Percentiles rank a stretch among this genome's conserved stretches.
Conservation (phyloP, 2,797 vertebrate species). For the Psittacula echo region DNA sequence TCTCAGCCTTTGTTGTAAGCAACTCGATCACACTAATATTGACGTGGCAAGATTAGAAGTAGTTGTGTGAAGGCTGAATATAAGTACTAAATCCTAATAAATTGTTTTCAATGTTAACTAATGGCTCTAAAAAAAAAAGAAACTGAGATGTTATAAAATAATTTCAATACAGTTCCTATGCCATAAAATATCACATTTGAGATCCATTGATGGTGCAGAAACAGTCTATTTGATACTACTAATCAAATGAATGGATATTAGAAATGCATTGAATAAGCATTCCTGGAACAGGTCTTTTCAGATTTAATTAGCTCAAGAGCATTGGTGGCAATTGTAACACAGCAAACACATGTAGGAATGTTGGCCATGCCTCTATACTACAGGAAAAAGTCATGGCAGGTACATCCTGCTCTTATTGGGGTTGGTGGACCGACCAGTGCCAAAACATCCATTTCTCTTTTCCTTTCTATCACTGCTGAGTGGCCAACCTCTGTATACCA, state of each 20-base stretch:
- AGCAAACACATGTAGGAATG: fast-evolving
- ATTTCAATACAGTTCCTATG: neutral
- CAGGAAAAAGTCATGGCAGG: neutral
- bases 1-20: neutral
- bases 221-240: neutral
- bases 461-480: neutral
- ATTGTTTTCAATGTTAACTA: neutral
- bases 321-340: neutral
- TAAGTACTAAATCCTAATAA: neutral
- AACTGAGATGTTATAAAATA: neutral
- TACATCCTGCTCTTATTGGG: neutral
- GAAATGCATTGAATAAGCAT: neutral
- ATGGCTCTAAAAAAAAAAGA: neutral
- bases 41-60: neutral
- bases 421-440: neutral
- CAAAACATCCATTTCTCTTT: neutral
- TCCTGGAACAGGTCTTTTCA: neutral
- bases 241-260: neutral
- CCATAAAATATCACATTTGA: neutral
- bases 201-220: neutral
- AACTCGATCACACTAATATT: neutral
- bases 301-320: neutral
- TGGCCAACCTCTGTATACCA: neutral
- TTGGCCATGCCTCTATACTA: neutral
- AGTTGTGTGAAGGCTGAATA: neutral